phyloP scores from a whole-genome alignment of 1,140 invertebrate genomes.

The Diploscapter pachys region DNA sequence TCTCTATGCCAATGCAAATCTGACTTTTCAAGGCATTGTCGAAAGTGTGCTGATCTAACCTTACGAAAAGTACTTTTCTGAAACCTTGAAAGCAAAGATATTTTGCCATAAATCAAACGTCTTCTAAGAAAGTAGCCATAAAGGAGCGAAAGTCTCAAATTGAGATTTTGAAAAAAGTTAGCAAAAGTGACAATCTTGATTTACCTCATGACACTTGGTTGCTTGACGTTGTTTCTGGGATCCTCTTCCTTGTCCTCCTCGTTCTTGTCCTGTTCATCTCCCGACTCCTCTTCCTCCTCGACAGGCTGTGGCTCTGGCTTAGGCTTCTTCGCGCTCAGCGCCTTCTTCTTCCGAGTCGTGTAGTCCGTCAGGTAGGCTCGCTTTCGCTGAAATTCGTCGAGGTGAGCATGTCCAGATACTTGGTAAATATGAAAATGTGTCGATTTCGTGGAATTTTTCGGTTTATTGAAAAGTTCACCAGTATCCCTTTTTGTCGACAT shows the following conservation, averaged over 20 bases:
- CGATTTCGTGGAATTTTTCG: slow-evolving; percentile 7
- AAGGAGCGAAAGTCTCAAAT: slow-evolving; percentile 1
- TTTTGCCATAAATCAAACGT: neutral
- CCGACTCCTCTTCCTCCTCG: slow-evolving; percentile 4
- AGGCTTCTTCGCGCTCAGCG: slow-evolving; percentile 16
- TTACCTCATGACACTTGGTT: slow-evolving; percentile 9
- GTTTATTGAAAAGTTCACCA: neutral
- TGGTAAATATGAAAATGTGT: neutral
- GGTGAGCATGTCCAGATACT: no score
- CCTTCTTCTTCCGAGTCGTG: neutral
- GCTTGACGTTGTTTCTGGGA: neutral
- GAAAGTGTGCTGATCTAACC: neutral
- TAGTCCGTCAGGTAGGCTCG: slow-evolving; percentile 14
- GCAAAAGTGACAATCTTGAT: neutral
- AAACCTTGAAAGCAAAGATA: neutral
- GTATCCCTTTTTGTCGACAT: neutral
- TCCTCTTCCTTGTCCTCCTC: slow-evolving; percentile 3
- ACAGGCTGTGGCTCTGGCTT: neutral
- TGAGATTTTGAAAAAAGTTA: neutral
- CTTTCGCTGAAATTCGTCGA: neutral
- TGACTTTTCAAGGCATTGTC: neutral
- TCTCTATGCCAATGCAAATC: no score
- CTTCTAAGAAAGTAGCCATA: neutral
- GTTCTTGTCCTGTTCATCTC: slow-evolving; percentile 4
- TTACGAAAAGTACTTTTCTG: neutral